These are phyloP conservation scores for Hypercompe scribonia DNA, from an alignment of 2,888 invertebrate genomes.

Conservation along the genomic window DNA sequence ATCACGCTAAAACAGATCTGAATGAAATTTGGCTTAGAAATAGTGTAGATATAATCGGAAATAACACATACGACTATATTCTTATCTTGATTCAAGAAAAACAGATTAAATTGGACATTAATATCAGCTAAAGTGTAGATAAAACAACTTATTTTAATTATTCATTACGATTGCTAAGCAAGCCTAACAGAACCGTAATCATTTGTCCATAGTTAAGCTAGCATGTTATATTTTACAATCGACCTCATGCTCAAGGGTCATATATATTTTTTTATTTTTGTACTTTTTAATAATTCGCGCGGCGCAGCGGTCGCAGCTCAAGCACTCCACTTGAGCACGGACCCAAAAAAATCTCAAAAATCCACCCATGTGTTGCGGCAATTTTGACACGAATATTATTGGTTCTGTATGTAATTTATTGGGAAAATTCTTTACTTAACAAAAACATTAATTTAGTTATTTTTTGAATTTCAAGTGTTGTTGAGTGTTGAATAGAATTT, in stretches of 20 bases:
- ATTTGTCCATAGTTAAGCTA: constrained; percentile 63
- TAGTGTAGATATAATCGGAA: too few relatives aligned
- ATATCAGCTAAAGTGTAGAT: not conserved
- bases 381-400: constrained; percentile 58
- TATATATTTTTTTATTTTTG: constrained; percentile 73
- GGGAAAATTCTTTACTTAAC: not conserved
- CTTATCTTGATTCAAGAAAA: too few relatives aligned
- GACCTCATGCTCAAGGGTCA: constrained; percentile 69
- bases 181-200: constrained; percentile 27
- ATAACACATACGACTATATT: too few relatives aligned
- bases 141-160: not conserved
- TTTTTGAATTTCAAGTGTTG: too few relatives aligned
- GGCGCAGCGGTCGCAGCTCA: constrained; percentile 71
- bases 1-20: too few relatives aligned
- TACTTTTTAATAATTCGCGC: constrained; percentile 84
- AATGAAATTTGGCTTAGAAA: too few relatives aligned
- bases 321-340: constrained; percentile 79
- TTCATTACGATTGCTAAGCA: not conserved
- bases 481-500: too few relatives aligned
- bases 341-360: constrained; percentile 82
- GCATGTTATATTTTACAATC: constrained; percentile 68
- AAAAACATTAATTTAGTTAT: not conserved
- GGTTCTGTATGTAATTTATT: constrained; percentile 65
- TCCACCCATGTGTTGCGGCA: constrained; percentile 78
- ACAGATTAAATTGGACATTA: not conserved